These are phyloP conservation scores for Acrobasis repandana DNA, from an alignment of 2,888 invertebrate species.

Conservation along the genomic window DNA sequence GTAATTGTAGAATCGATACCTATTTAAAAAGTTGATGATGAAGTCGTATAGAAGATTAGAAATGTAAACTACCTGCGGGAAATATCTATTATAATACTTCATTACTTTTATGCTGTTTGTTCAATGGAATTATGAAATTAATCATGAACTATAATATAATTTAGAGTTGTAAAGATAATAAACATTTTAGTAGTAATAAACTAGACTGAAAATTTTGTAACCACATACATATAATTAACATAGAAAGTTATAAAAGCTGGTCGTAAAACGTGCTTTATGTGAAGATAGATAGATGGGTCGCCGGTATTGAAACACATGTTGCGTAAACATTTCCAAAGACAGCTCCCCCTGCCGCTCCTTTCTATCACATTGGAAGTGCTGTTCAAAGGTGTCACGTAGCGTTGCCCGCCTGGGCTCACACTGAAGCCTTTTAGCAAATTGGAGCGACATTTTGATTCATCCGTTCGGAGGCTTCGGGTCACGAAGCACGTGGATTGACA, in stretches of 20 bases:
- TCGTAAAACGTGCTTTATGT: constrained; percentile 20
- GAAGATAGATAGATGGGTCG: background rate
- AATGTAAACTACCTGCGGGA: too few species aligned
- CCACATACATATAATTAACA: constrained; percentile 19
- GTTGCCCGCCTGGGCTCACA: constrained; percentile 45
- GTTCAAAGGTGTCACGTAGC: constrained; percentile 52
- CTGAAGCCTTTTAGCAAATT: constrained; percentile 68
- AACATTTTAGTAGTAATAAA: background rate
- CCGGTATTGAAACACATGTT: constrained; percentile 19
- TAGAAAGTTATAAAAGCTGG: constrained; percentile 8
- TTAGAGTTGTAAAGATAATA: background rate
- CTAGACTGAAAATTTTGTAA: background rate
- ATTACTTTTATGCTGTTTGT: too few species aligned
- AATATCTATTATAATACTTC: too few species aligned
- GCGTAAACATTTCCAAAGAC: constrained; percentile 22
- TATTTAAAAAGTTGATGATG: too few species aligned
- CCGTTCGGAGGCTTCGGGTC: constrained; percentile 29
- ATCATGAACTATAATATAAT: too few species aligned
- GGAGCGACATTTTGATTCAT: constrained; percentile 52
- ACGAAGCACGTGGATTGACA: constrained; percentile 30
- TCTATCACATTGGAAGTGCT: constrained; percentile 43
- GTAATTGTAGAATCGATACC: background rate
- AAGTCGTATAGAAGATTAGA: too few species aligned
- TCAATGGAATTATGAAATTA: too few species aligned
- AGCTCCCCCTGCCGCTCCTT: constrained; percentile 40